phyloP scores from a whole-genome alignment of 2,113 vertebrate genomes.

The Cinclus cinclus region DNA sequence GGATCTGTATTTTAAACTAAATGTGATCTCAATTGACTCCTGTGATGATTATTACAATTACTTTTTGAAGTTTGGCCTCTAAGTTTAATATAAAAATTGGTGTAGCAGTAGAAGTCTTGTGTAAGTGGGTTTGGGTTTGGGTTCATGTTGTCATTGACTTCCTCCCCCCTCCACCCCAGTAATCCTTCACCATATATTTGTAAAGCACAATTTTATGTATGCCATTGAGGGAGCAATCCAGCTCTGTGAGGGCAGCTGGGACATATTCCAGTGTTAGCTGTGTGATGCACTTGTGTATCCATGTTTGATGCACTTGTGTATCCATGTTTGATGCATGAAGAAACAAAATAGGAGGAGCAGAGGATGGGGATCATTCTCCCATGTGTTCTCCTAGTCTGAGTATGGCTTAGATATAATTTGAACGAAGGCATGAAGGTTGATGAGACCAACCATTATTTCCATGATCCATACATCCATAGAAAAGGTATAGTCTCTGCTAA shows the following conservation, averaged over 20 bases:
- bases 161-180: no score
- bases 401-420: neutral
- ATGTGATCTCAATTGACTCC: neutral
- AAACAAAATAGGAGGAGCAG: neutral
- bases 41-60: neutral
- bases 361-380: fast-evolving
- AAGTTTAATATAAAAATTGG: neutral
- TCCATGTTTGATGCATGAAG: neutral
- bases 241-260: neutral
- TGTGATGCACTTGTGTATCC: fast-evolving
- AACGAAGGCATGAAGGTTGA: neutral
- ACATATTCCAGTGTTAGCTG: fast-evolving
- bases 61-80: neutral
- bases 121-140: neutral
- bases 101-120: neutral
- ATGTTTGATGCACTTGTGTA: neutral
- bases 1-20: neutral
- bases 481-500: neutral
- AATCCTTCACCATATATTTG: neutral
- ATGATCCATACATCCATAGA: neutral
- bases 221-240: neutral
- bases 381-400: neutral
- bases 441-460: neutral
- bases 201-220: neutral
- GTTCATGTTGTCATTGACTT: neutral